Evolutionary conservation across 92 coral and sea anemone genomes (phyloP), one percentile per base, ranked within the genome.

Genomic region (Meandrina meandrites): DNA sequence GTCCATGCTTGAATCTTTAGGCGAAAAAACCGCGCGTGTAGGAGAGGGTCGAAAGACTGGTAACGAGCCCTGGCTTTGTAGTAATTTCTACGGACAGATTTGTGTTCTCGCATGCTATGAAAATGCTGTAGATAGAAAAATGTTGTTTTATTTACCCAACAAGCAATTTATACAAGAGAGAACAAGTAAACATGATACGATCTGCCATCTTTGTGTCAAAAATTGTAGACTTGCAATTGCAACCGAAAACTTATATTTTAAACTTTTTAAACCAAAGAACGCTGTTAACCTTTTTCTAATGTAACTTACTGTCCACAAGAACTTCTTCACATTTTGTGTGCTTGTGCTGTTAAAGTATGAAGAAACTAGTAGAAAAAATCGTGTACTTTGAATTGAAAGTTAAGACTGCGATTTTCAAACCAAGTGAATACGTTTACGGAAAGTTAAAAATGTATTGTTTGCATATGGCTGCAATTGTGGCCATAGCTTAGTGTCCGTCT

Each of bases 1-100:
- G 79, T 62, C 81, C 84, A 86, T 17, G 94, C 95, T 31, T 88
- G 80, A 45, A 94, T 82, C 84, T 79, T 92, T 30, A 94, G 27
- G 6, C 98, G 95, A 42, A 94, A 78, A 32, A 88, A 74, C 18
- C 98, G 94, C 27, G 98, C 95, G 79, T 92, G 94, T 9, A 94
- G 79, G 64, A 87, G 83, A 24, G 98, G 98, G 17, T 94, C 90
- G 76, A 94, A 90, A 75, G 95, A 87, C 89, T 94, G 98, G 75
- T 93, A 90, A 80, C 91, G 91, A 31, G 92, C 95, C 51, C 92
- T 81, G 27, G 92, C 56, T 57, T 83, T 56, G 73, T 24, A 54
- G 56, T 56, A 36, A 11, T 83, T 83, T 10, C 36, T 35, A 24
- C 87, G 72, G 15, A 53, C 71, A n/a, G 70, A 72, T 13, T 36